A percentile compares a stretch with the other conserved stretches of the same genome.
Evolutionary conservation across 1,140 invertebrate genomes (phyloP).

Genomic region (Oncopodura yosiiana): DNA sequence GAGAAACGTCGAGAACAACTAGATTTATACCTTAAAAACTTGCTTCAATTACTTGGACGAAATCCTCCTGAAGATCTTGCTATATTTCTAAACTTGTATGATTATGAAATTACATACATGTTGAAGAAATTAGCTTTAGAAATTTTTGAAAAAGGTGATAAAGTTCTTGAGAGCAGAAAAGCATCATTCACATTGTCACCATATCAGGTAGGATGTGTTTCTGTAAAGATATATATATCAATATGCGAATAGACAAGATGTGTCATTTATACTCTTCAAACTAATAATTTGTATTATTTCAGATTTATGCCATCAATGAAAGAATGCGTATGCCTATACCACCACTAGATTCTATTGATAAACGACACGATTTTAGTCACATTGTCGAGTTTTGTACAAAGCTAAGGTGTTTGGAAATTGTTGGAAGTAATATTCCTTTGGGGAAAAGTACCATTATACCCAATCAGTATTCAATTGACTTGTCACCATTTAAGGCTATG

Average conservation of each 20-base stretch:
- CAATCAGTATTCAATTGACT: slow-evolving; percentile 65
- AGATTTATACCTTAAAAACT: slow-evolving; percentile 67
- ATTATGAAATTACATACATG: slow-evolving; percentile 72
- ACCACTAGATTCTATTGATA: slow-evolving; percentile 54
- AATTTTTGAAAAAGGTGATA: slow-evolving; percentile 59
- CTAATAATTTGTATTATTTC: slow-evolving; percentile 39
- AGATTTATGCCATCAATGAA: slow-evolving; percentile 79
- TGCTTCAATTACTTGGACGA: slow-evolving; percentile 60
- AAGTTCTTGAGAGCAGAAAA: slow-evolving; percentile 46
- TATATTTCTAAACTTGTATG: slow-evolving; percentile 66
- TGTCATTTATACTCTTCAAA: not conserved
- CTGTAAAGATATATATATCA: slow-evolving; percentile 10
- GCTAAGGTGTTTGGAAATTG: slow-evolving; percentile 54
- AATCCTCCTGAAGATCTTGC: slow-evolving; percentile 56
- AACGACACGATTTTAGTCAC: slow-evolving; percentile 72
- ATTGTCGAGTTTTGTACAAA: slow-evolving; percentile 78
- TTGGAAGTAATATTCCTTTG: slow-evolving; percentile 53
- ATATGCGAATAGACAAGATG: slow-evolving; percentile 2
- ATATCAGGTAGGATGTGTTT: slow-evolving; percentile 52
- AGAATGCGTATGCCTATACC: slow-evolving; percentile 76
- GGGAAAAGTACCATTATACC: slow-evolving; percentile 72
- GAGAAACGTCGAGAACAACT: slow-evolving; percentile 68
- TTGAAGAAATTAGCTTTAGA: slow-evolving; percentile 63
- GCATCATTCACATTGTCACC: slow-evolving; percentile 57
- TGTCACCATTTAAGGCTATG: slow-evolving; percentile 66